Base-by-base conservation (phyloP, 1,140 invertebrate species). In the Pectinophora gossypiella region DNA sequence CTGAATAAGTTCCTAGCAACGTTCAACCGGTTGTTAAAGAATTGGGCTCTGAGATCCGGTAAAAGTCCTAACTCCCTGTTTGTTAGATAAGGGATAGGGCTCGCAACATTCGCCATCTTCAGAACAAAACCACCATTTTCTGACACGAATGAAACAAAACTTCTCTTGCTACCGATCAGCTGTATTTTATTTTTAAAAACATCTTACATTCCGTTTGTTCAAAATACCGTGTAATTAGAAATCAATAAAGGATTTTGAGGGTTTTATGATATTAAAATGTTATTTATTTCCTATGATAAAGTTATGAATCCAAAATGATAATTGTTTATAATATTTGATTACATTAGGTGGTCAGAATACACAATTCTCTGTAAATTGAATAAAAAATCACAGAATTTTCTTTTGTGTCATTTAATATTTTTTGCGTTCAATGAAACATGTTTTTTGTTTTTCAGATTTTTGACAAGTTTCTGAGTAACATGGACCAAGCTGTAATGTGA, bases 1-100 rank as follows among this genome's bases (percentile, higher is more conserved):
- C 93, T 91, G 78, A 94, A 97, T 13, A 97, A 89, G 84, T 93
- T 95, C 71, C 91, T 91, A 0, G 93, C 92, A 43, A 85, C 84
- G 19, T 87, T 79, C 35, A 94, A 83, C 47, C 93, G 90, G 46
- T 92, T 89, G 58, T 89, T 89, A 60, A 94, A 91, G 21, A 94
- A 86, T 40, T 89, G 81, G 3, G 67, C 64, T 50, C 76, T 78
- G 50, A 88, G 68, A 61, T 82, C 54, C 13, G 65, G 38, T 46
- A 83, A 49, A 27, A 77, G 50, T 19, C 83, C 85, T 48, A 71
- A 76, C 68, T 87, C 77, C 48, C 84, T 72, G 59, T 79, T 77
- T 13, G 68, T 61, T 61, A 85, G 61, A 67, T 77, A 82, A 46
- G 81, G 64, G 56, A 85, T 49, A 59, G 81, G 81, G 58, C 64